A percentile compares a stretch with the other conserved stretches of the same genome.
Conservation (phyloP, 2,113 vertebrate species). For the Camelus bactrianus region DNA sequence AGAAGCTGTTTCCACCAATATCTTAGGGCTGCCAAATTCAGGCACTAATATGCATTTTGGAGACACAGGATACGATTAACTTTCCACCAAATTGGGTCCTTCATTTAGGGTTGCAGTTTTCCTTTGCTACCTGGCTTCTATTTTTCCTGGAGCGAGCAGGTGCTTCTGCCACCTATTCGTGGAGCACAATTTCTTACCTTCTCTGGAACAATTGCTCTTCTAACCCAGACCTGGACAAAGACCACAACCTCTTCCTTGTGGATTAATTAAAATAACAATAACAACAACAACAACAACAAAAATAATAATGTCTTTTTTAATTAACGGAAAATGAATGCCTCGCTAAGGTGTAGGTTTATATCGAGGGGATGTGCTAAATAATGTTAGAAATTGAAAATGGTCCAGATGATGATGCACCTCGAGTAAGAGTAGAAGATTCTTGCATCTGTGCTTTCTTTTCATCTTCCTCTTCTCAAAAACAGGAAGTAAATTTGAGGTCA, state of each 20-base stretch:
- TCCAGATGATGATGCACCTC: neutral
- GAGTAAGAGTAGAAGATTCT: neutral
- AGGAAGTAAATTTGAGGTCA: neutral
- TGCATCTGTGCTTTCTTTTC: neutral
- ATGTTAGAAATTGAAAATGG: neutral
- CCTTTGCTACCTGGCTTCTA: neutral
- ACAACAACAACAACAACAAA: too few species aligned
- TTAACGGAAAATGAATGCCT: neutral
- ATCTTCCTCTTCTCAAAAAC: conserved; percentile 15
- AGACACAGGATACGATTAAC: neutral
- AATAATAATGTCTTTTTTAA: neutral
- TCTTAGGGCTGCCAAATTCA: neutral
- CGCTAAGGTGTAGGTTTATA: neutral
- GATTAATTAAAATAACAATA: neutral
- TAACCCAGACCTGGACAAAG: neutral
- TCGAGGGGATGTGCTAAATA: neutral
- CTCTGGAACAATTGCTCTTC: neutral
- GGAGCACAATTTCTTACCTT: neutral
- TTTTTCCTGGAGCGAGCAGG: neutral
- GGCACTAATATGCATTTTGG: neutral
- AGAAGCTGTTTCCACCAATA: neutral
- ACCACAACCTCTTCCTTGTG: neutral
- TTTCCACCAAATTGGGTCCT: neutral
- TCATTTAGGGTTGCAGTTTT: neutral
- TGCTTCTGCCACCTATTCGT: neutral